Percentiles rank a stretch among this genome's conserved stretches.
Conservation (phyloP, 2,113 vertebrate genomes). For the Xenus cinereus region DNA sequence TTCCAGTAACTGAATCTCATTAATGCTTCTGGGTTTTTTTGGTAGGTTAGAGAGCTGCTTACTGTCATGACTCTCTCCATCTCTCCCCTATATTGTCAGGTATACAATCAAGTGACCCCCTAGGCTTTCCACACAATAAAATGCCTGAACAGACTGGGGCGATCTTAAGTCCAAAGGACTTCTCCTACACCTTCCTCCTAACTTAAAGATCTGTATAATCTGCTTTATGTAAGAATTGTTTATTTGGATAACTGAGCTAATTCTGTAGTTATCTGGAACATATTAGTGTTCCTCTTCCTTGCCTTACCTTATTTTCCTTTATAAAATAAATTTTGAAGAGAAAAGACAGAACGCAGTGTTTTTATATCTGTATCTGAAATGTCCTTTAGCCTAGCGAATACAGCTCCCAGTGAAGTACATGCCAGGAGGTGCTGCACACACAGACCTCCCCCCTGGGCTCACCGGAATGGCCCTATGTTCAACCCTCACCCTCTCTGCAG, state of each 20-base stretch:
- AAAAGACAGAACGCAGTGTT: background rate
- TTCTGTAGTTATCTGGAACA: background rate
- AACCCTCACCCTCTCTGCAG: background rate
- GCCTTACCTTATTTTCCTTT: background rate
- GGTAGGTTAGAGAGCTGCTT: background rate
- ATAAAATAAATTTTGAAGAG: background rate
- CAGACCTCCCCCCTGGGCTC: fast-evolving
- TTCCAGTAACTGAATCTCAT: background rate
- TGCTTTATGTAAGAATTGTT: background rate
- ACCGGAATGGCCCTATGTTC: fast-evolving
- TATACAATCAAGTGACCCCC: background rate
- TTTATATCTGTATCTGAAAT: background rate
- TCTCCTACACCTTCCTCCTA: background rate
- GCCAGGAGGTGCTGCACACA: fast-evolving
- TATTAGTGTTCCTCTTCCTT: background rate
- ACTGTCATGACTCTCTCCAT: background rate
- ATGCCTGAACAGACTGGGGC: background rate
- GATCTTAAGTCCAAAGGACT: background rate
- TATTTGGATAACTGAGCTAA: background rate
- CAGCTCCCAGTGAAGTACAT: background rate
- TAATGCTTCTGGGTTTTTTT: background rate
- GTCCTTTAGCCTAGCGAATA: background rate
- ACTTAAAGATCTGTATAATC: background rate
- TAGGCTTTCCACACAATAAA: background rate
- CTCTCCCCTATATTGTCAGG: background rate